Conservation (phyloP, 2,797 vertebrate species). For the Enteromius paludinosus region DNA sequence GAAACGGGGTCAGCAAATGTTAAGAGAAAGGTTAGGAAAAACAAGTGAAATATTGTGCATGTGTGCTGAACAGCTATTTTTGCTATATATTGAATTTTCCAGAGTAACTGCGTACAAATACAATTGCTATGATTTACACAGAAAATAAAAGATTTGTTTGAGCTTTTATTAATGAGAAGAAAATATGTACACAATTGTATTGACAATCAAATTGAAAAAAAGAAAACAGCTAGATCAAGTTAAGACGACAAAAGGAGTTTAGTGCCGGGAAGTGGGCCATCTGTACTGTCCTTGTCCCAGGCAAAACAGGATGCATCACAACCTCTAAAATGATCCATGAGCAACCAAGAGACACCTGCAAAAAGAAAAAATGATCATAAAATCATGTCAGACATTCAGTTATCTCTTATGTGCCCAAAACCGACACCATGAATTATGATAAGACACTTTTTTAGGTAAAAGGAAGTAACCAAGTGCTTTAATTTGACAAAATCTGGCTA, state of each 20-base stretch:
- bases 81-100: not conserved
- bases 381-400: slow-evolving; percentile 41
- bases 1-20: not conserved
- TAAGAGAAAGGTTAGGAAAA: not conserved
- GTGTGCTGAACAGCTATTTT: not conserved
- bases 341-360: slow-evolving; percentile 65
- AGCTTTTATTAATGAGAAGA: slow-evolving; percentile 13
- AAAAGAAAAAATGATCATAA: slow-evolving; percentile 64
- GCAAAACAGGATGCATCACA: slow-evolving; percentile 32
- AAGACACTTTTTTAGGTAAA: not conserved
- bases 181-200: slow-evolving; percentile 34
- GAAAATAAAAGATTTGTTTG: not conserved
- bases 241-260: slow-evolving; percentile 31
- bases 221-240: slow-evolving; percentile 20
- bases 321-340: slow-evolving; percentile 50
- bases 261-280: slow-evolving; percentile 12
- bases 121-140: not conserved
- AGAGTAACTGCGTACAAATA: not conserved
- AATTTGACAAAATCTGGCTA: not conserved
- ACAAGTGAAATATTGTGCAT: slow-evolving; percentile 3
- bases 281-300: slow-evolving; percentile 24
- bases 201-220: not conserved
- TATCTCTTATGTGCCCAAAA: slow-evolving; percentile 7
- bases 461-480: not conserved
- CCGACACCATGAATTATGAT: not conserved